phyloP scores from a whole-genome alignment of 2,888 invertebrate species.

The Perizoma flavofasciatum region DNA sequence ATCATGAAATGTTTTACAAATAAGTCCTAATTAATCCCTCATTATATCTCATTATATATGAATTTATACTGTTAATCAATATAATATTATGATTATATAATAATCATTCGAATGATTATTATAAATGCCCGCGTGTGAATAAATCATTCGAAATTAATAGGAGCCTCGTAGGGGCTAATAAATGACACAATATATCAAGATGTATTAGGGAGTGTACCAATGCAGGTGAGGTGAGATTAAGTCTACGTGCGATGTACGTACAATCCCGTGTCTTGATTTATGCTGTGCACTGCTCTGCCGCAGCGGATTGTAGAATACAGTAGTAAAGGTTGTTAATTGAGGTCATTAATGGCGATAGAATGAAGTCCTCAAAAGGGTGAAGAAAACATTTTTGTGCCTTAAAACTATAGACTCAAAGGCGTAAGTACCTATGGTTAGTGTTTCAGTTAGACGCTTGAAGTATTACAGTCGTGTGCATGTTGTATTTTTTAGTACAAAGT shows the following conservation, averaged over 20 bases:
- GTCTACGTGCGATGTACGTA: constrained; percentile 53
- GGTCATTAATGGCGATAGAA: no score
- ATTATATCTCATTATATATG: background rate
- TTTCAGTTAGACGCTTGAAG: no score
- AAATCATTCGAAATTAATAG: constrained; percentile 48
- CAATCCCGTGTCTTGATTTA: constrained; percentile 58
- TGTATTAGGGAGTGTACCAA: constrained; percentile 61
- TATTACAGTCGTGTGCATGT: no score
- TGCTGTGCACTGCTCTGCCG: constrained; percentile 47
- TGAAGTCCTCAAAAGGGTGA: no score
- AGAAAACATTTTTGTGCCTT: no score
- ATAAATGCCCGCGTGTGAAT: constrained; percentile 39
- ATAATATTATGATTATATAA: constrained; percentile 31
- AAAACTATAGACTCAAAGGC: no score
- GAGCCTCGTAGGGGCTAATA: constrained; percentile 53
- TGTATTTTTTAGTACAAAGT: no score
- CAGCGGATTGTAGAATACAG: constrained; percentile 2
- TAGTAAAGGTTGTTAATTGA: background rate
- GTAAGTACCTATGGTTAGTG: no score
- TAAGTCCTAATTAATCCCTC: no score
- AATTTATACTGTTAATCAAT: constrained; percentile 15
- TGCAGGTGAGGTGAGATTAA: constrained; percentile 66
- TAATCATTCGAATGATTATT: no score
- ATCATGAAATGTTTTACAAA: no score
- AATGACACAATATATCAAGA: constrained; percentile 71